Evolutionary conservation across 2,888 invertebrate species (phyloP).

Genomic region (Ormia ochracea): DNA sequence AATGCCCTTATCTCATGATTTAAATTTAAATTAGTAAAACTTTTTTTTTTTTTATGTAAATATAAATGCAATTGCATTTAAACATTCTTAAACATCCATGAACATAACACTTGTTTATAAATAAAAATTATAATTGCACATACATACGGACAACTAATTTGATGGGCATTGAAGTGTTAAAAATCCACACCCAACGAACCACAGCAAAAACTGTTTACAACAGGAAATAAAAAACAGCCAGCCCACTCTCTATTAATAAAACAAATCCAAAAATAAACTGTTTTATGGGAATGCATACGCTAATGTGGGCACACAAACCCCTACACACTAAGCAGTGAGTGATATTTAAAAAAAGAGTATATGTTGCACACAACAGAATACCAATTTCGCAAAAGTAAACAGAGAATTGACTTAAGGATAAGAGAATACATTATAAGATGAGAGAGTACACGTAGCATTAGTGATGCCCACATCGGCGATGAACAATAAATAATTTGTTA

Average conservation of each 20-base stretch:
- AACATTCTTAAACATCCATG: background rate
- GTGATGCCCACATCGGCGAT: background rate
- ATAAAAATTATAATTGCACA: constrained; percentile 19
- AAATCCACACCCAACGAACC: constrained; percentile 57
- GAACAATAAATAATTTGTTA: background rate
- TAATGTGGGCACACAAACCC: background rate
- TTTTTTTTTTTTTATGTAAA: background rate
- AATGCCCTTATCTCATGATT: too few species aligned
- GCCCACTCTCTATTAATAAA: constrained; percentile 24
- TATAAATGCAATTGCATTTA: background rate
- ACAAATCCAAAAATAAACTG: background rate
- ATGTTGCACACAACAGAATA: background rate
- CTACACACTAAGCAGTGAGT: too few species aligned
- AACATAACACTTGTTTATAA: constrained; percentile 37
- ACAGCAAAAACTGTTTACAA: constrained; percentile 39
- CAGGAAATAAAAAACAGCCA: constrained; percentile 30
- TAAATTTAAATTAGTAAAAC: too few species aligned
- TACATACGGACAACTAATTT: constrained; percentile 2
- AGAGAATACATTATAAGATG: background rate
- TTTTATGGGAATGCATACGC: background rate
- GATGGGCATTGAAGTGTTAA: constrained; percentile 45
- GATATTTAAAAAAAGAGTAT: background rate
- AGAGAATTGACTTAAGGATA: constrained; percentile 27
- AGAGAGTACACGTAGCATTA: background rate
- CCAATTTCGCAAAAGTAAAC: constrained; percentile 42